Evolutionary conservation across 2,888 invertebrate genomes (phyloP).

Genomic region (Arrhopalites spinosus): DNA sequence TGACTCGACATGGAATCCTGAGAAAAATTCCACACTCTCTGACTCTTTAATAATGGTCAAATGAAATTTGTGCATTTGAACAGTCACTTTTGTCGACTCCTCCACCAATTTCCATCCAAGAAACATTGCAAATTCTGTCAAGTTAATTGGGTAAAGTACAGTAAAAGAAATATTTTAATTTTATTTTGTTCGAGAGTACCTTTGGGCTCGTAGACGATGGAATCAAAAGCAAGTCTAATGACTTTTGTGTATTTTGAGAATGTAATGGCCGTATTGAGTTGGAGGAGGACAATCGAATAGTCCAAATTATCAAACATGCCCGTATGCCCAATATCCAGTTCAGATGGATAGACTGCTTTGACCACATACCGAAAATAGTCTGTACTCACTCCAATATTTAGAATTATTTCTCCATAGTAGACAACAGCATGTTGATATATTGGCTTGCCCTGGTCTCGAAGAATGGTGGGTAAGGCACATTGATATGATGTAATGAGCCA

Average conservation of each 20-base stretch:
- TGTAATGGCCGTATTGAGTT: neutral
- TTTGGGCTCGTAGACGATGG: neutral
- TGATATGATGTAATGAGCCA: neutral
- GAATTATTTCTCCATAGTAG: neutral
- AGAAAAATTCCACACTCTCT: neutral
- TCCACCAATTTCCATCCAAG: neutral
- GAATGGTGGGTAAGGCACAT: neutral
- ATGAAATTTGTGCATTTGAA: neutral
- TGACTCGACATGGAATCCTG: neutral
- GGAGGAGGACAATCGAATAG: neutral
- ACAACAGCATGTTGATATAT: neutral
- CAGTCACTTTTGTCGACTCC: neutral
- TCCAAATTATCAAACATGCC: neutral
- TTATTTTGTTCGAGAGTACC: neutral
- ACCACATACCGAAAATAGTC: neutral
- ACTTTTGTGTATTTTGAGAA: neutral
- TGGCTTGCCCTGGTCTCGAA: neutral
- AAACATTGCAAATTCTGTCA: neutral
- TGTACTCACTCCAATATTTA: neutral
- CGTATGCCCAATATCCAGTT: neutral
- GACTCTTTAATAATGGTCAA: neutral
- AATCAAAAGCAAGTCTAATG: neutral
- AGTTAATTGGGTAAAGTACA: neutral
- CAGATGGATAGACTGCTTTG: neutral
- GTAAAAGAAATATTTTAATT: neutral